Conservation (phyloP, 2,888 invertebrate genomes). For the Aporophyla nigra region DNA sequence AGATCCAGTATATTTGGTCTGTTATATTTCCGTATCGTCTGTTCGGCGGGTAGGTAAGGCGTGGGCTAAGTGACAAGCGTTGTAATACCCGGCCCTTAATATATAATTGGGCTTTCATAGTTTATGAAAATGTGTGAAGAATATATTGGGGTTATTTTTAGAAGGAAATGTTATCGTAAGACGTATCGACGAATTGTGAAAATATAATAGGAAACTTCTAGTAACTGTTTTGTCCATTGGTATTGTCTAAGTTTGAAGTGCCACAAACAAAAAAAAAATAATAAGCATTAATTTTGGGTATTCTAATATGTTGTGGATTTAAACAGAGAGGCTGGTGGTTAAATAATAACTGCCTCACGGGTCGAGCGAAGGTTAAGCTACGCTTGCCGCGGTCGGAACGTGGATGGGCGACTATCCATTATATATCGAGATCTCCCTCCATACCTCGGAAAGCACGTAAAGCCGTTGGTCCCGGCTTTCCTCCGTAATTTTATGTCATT, state of each 20-base stretch:
- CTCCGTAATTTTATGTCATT: too few relatives aligned
- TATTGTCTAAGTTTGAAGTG: neutral
- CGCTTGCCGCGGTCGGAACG: too few relatives aligned
- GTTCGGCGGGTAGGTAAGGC: slow-evolving; percentile 32
- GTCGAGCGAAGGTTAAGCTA: too few relatives aligned
- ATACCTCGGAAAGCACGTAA: too few relatives aligned
- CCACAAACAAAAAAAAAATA: neutral
- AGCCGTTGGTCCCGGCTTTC: too few relatives aligned
- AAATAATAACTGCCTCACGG: too few relatives aligned
- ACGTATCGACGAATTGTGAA: neutral
- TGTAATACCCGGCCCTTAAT: too few relatives aligned
- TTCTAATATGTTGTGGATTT: too few relatives aligned
- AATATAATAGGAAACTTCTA: neutral
- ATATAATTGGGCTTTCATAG: neutral
- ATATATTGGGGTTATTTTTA: neutral
- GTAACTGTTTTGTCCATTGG: neutral
- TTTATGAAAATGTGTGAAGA: neutral
- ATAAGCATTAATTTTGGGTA: too few relatives aligned
- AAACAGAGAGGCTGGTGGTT: too few relatives aligned
- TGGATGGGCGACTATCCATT: too few relatives aligned
- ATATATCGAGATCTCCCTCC: too few relatives aligned
- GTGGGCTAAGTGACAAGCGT: slow-evolving; percentile 24
- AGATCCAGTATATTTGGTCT: slow-evolving; percentile 66
- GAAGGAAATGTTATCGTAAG: neutral
- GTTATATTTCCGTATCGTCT: slow-evolving; percentile 69